Conservation (phyloP, 2,888 invertebrate species). For the Oligia latruncula region DNA sequence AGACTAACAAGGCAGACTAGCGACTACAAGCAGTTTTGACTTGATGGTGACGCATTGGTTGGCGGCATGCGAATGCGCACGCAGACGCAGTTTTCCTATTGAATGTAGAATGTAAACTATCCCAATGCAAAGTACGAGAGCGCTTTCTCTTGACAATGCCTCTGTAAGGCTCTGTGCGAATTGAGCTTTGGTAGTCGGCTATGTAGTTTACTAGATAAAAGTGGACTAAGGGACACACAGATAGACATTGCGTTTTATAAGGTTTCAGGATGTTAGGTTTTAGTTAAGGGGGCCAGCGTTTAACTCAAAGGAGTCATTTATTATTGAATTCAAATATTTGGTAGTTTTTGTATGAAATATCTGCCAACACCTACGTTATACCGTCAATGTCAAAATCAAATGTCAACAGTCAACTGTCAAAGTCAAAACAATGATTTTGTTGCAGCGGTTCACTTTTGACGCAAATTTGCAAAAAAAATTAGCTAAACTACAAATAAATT, state of each 20-base stretch:
- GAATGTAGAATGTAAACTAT: too few species aligned
- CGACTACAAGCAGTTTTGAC: background rate
- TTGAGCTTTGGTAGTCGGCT: too few species aligned
- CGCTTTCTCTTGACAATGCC: background rate
- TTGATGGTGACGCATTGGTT: too few species aligned
- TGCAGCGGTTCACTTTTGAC: background rate
- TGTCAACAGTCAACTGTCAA: background rate
- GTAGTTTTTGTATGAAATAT: background rate
- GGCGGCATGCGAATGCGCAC: background rate
- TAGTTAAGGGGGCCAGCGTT: background rate
- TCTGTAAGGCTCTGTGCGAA: background rate
- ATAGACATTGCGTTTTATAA: background rate
- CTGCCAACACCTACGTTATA: background rate
- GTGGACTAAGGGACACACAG: background rate
- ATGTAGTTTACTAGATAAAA: too few species aligned
- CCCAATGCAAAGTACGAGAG: background rate
- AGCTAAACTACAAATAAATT: background rate
- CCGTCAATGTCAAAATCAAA: background rate
- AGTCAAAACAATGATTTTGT: too few species aligned
- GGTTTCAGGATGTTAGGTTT: background rate
- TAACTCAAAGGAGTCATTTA: background rate
- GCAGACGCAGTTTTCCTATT: background rate
- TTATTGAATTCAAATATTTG: background rate
- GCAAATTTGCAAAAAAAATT: background rate
- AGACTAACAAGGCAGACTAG: background rate